Evolutionary conservation across 1,140 invertebrate genomes (phyloP).

Genomic region (Pissodes strobi): DNA sequence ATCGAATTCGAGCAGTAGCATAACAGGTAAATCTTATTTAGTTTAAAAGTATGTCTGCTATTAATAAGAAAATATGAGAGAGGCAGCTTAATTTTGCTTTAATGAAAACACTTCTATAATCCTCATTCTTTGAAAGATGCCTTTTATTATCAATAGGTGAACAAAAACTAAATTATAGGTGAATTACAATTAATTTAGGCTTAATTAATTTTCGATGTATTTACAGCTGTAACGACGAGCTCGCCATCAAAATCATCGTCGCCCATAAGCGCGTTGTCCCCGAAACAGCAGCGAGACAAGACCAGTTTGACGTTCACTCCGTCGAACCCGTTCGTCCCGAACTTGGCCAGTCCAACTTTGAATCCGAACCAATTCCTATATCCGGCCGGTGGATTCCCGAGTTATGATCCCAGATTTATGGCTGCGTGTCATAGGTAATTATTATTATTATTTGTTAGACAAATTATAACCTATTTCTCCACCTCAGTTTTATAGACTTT

Average conservation of each 20-base stretch:
- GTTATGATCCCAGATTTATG: conserved; percentile 53
- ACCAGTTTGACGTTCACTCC: conserved; percentile 52
- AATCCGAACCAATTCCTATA: conserved; percentile 60
- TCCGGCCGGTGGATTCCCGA: conserved; percentile 55
- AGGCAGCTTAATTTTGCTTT: no score
- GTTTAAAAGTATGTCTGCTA: no score
- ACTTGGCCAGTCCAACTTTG: conserved; percentile 57
- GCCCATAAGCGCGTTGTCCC: conserved; percentile 26
- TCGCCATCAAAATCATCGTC: background rate
- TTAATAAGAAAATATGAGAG: no score
- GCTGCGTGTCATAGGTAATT: conserved; percentile 46
- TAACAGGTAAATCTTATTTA: background rate
- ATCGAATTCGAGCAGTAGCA: no score
- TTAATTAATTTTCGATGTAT: background rate
- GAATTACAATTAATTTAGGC: no score
- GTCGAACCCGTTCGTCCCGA: conserved; percentile 63
- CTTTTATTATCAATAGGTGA: no score
- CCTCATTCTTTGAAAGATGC: background rate
- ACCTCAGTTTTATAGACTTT: no score
- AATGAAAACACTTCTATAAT: background rate
- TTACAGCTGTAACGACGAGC: conserved; percentile 6
- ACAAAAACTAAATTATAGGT: no score
- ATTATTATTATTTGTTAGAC: background rate
- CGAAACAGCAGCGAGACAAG: conserved; percentile 47
- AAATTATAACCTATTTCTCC: no score